Conservation (phyloP, 2,888 invertebrate genomes). For the Amphipyra tragopoginis region DNA sequence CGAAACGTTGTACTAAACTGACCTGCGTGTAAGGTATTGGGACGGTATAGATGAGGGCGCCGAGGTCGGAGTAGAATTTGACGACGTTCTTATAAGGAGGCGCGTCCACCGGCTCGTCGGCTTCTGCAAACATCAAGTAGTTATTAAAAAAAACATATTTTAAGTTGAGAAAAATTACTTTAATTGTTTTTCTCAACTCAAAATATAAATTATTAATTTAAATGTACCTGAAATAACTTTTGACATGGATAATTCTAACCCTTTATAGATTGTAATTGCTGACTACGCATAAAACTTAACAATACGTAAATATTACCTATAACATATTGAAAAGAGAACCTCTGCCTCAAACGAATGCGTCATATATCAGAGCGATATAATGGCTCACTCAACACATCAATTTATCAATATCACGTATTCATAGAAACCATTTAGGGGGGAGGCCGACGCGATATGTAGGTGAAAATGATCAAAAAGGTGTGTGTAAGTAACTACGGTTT, state of each 20-base stretch:
- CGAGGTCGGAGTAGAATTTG: conserved; percentile 97
- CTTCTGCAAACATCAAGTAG: conserved; percentile 67
- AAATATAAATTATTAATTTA: no score
- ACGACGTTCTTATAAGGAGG: conserved; percentile 94
- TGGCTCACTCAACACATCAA: conserved; percentile 56
- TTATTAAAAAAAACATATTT: no score
- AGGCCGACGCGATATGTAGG: conserved; percentile 8
- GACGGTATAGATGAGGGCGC: conserved; percentile 94
- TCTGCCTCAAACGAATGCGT: conserved; percentile 36
- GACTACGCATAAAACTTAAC: conserved; percentile 1
- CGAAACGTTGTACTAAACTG: conserved; percentile 45
- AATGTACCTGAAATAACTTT: no score
- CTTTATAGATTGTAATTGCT: not conserved
- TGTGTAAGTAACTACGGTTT: not conserved
- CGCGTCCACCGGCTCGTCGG: conserved; percentile 75
- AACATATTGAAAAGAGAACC: conserved; percentile 55
- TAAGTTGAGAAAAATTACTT: no score
- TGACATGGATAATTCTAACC: no score
- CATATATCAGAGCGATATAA: conserved; percentile 65
- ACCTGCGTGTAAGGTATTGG: conserved; percentile 94
- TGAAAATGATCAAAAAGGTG: conserved; percentile 13
- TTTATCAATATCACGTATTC: conserved; percentile 61
- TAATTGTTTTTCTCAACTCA: not conserved
- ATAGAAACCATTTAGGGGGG: conserved; percentile 47
- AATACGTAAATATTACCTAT: conserved; percentile 23